Conservation (phyloP, 2,113 vertebrate genomes). For the Nothobranchius kuhntae region DNA sequence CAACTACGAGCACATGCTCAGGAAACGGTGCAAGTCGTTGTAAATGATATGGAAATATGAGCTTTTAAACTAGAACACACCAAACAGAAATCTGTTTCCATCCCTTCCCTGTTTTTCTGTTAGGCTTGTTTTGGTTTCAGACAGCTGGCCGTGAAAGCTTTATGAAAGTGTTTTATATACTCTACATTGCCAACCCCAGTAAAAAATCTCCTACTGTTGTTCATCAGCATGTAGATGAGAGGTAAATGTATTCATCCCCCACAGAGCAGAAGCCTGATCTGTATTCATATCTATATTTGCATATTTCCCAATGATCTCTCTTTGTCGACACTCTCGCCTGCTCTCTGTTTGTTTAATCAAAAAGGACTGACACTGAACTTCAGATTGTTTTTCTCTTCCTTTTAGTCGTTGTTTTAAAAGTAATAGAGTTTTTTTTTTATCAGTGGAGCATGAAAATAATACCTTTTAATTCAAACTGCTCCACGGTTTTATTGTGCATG, state of each 20-base stretch:
- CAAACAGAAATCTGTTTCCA: conserved; percentile 21
- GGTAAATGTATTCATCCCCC: conserved; percentile 68
- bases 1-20: neutral
- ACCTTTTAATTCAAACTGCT: conserved; percentile 36
- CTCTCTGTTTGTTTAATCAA: conserved; percentile 36
- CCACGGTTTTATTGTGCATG: conserved; percentile 25
- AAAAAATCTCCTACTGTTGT: conserved; percentile 48
- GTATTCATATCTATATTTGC: conserved; percentile 66
- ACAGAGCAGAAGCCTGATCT: conserved; percentile 53
- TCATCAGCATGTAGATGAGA: conserved; percentile 66
- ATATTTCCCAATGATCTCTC: conserved; percentile 63
- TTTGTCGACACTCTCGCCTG: conserved; percentile 25
- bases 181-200: neutral
- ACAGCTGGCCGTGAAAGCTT: conserved; percentile 41
- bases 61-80: conserved; percentile 4
- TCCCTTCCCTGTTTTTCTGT: conserved; percentile 5
- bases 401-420: conserved; percentile 20
- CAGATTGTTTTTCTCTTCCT: conserved; percentile 10
- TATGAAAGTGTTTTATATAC: conserved; percentile 14
- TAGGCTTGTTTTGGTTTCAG: conserved; percentile 43
- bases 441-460: neutral
- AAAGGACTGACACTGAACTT: conserved; percentile 10
- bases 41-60: conserved; percentile 13
- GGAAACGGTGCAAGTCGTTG: neutral
- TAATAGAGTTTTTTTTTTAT: conserved; percentile 38